Conservation (phyloP, 2,113 vertebrate genomes). For the Daubentonia madagascariensis region DNA sequence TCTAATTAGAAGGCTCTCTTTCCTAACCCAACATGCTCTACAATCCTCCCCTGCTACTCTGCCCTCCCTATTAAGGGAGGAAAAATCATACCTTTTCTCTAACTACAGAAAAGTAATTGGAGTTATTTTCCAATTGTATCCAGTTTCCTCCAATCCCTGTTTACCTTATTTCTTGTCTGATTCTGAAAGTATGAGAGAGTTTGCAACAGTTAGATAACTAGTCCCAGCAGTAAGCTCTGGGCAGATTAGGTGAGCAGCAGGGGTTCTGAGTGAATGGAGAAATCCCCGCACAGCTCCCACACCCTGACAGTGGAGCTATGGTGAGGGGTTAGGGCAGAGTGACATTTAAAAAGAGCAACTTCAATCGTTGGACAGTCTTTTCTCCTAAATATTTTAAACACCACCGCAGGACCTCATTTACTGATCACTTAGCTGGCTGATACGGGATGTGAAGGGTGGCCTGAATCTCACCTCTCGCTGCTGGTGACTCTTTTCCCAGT, state of each 20-base stretch:
- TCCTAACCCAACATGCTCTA: not conserved
- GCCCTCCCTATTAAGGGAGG: not conserved
- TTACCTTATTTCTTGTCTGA: not conserved
- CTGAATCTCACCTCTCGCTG: not conserved
- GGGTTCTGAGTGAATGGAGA: not conserved
- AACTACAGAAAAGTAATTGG: not conserved
- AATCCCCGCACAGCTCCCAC: not conserved
- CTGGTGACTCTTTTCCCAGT: not conserved
- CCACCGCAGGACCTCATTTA: not conserved
- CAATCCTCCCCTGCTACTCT: not conserved
- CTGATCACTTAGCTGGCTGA: no score
- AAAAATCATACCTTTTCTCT: not conserved
- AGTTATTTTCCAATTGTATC: not conserved
- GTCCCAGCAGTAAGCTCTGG: not conserved
- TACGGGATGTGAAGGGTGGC: fast-evolving
- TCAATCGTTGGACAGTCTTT: not conserved
- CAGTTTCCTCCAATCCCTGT: not conserved
- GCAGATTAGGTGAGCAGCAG: not conserved
- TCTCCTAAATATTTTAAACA: not conserved
- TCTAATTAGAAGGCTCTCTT: not conserved
- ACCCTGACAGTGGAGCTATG: not conserved
- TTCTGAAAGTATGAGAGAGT: not conserved
- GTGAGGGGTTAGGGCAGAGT: not conserved
- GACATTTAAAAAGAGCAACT: not conserved
- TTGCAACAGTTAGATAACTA: not conserved